phyloP scores from a whole-genome alignment of 2,797 vertebrate species.

The Percopsis omiscomaycus region DNA sequence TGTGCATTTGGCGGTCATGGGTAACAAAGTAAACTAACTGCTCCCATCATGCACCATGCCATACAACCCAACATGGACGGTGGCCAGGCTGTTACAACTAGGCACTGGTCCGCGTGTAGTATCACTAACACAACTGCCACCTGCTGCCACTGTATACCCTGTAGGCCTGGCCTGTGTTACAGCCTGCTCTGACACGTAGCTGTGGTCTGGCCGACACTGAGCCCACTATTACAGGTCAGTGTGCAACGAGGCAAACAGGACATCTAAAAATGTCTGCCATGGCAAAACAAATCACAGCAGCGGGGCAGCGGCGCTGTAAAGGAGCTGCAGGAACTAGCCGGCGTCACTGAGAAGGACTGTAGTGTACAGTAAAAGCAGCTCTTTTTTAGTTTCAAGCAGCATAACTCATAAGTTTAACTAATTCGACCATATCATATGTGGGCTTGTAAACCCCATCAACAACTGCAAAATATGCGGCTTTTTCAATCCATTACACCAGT shows the following conservation, averaged over 20 bases:
- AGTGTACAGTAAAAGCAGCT: no score
- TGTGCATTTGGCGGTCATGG: no score
- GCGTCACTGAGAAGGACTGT: no score
- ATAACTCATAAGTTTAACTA: no score
- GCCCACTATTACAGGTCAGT: conserved; percentile 29
- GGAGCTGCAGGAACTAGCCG: not conserved
- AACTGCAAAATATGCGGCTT: no score
- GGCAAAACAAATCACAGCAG: conserved; percentile 1
- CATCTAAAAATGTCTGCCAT: conserved; percentile 7
- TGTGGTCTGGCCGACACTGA: conserved; percentile 42
- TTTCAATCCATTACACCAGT: no score
- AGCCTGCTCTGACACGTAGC: conserved; percentile 44
- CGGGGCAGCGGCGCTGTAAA: no score
- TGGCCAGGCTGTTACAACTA: conserved; percentile 38
- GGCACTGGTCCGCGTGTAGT: conserved; percentile 21
- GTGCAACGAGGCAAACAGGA: conserved; percentile 22
- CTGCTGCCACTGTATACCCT: conserved; percentile 41
- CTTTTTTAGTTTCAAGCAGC: no score
- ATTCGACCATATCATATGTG: no score
- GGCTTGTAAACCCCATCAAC: no score
- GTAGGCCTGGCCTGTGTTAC: conserved; percentile 35
- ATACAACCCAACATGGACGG: conserved; percentile 26
- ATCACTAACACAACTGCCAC: conserved; percentile 53
- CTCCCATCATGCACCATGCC: conserved; percentile 19
- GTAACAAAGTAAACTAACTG: no score